Evolutionary conservation across 2,888 invertebrate genomes (phyloP).

Genomic region (Tetropium fuscum): DNA sequence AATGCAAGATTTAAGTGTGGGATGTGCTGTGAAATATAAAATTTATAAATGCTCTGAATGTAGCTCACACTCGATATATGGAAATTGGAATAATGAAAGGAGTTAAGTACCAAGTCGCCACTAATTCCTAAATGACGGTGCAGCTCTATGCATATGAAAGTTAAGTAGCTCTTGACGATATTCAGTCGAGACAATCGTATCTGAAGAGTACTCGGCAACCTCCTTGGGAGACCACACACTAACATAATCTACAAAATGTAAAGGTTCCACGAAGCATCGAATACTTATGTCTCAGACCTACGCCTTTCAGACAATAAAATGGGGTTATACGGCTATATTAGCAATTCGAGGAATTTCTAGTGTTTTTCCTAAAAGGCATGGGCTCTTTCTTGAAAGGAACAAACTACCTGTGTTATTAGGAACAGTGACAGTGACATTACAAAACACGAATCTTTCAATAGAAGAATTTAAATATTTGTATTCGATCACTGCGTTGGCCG

Average conservation of each 20-base stretch:
- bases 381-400: neutral
- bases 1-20: too few species aligned
- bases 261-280: conserved; percentile 11
- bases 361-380: conserved; percentile 41
- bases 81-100: conserved; percentile 4
- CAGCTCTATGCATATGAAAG: conserved; percentile 25
- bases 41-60: too few species aligned
- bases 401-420: too few species aligned
- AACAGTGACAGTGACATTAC: too few species aligned
- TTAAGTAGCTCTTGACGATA: conserved; percentile 57
- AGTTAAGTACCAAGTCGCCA: conserved; percentile 7
- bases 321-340: conserved; percentile 19
- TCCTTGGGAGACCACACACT: conserved; percentile 51
- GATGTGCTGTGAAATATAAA: too few species aligned
- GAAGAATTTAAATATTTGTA: too few species aligned
- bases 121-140: conserved; percentile 19
- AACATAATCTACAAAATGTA: conserved; percentile 17
- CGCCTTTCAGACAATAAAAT: conserved; percentile 14
- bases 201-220: conserved; percentile 49
- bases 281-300: conserved; percentile 1
- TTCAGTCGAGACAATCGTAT: conserved; percentile 54
- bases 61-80: too few species aligned
- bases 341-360: conserved; percentile 42
- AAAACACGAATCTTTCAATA: too few species aligned
- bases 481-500: too few species aligned